These are phyloP conservation scores for Halocynthia aurantium DNA, from an alignment of 23 tunicate genomes.

Conservation along the genomic window DNA sequence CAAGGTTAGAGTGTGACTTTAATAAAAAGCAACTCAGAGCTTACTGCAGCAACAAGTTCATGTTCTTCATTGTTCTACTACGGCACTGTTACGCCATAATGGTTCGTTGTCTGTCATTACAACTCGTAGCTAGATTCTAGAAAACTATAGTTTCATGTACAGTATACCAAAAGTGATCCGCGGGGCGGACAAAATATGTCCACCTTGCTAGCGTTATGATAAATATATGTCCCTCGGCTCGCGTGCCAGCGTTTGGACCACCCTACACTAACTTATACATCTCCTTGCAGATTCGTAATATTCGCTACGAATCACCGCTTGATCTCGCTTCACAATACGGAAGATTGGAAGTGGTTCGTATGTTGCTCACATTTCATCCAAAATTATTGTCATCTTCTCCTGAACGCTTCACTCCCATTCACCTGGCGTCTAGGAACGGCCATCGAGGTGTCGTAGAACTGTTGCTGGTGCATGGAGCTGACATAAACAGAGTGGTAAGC, in stretches of 20 bases:
- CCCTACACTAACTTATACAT: background rate
- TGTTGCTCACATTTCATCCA: conserved; percentile 54
- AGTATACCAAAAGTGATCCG: too few relatives aligned
- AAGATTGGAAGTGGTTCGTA: conserved; percentile 47
- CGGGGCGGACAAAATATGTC: too few relatives aligned
- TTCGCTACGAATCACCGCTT: conserved; percentile 64
- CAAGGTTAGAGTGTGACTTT: too few relatives aligned
- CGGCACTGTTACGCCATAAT: too few relatives aligned
- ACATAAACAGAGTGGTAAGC: conserved; percentile 57
- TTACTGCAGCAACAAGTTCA: too few relatives aligned
- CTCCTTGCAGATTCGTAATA: conserved; percentile 46
- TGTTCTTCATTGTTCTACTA: too few relatives aligned
- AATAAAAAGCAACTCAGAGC: too few relatives aligned
- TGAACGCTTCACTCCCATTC: conserved; percentile 66
- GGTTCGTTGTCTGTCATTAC: too few relatives aligned
- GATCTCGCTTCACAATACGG: conserved; percentile 88
- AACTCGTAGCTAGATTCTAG: too few relatives aligned
- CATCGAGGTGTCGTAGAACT: conserved; percentile 78
- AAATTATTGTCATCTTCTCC: conserved; percentile 35
- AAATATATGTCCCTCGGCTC: background rate
- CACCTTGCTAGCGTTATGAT: too few relatives aligned
- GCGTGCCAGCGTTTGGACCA: background rate
- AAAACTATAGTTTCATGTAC: too few relatives aligned
- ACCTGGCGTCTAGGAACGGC: conserved; percentile 78
- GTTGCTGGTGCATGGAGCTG: conserved; percentile 77